phyloP scores from a whole-genome alignment of 2,888 invertebrate species.

The Melitaea athalia region DNA sequence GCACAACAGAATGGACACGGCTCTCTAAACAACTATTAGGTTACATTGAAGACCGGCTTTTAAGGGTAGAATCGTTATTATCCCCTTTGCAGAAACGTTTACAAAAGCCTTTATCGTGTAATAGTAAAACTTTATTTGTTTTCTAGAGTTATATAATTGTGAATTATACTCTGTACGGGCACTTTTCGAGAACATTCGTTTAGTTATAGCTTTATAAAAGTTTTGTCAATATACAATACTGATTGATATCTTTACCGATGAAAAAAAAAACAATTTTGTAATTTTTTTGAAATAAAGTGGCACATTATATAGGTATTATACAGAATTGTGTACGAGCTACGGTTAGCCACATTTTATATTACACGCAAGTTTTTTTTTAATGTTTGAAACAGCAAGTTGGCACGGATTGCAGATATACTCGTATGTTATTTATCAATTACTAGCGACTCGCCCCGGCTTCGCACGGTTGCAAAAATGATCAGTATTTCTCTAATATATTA shows the following conservation, averaged over 20 bases:
- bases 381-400: no score
- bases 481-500: no score
- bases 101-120: slow-evolving; percentile 41
- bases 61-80: slow-evolving; percentile 39
- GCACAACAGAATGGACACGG: slow-evolving; percentile 23
- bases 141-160: slow-evolving; percentile 26
- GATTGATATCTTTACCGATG: no score
- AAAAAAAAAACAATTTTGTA: background rate
- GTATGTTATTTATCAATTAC: no score
- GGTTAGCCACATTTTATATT: no score
- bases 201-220: background rate
- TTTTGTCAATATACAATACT: background rate
- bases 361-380: no score
- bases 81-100: slow-evolving; percentile 37
- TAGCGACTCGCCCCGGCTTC: no score
- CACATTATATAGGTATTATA: background rate
- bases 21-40: slow-evolving; percentile 39
- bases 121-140: slow-evolving; percentile 40
- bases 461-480: no score
- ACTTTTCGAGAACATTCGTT: background rate
- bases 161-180: background rate
- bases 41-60: slow-evolving; percentile 35
- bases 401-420: no score
- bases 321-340: background rate
- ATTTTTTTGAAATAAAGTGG: background rate